Evolutionary conservation across 2,113 vertebrate genomes (phyloP), one percentile per base, ranked within the genome.

Genomic region (Misgurnus mizolepis): DNA sequence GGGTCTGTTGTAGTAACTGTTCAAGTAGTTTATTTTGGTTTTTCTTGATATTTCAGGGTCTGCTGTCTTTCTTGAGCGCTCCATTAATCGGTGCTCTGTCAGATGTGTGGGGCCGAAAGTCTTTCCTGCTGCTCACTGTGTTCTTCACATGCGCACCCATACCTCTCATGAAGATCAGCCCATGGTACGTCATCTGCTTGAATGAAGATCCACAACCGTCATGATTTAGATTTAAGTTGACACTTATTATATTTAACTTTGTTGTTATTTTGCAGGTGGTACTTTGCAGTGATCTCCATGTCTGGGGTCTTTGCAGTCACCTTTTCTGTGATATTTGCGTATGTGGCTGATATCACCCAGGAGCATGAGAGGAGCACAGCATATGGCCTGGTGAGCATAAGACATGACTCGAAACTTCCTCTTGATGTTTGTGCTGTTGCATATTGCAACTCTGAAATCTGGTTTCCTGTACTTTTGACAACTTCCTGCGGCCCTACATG

Each of bases 121-220:
- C 97, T 74, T 99, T 99, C 90, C 94, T 99, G 88, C 95, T 99
- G 27, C 93, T 95, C 82, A 99, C 97, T 0, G 97, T 99, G 85
- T 98, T 99, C 91, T 99, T 99, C 90, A 99, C 97, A 0, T 98
- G 97, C 69, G 96, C 97, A 0, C 97, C 97, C 55, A 98, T 98
- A 84, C 97, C 97, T 17, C 93, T 98, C 76, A 96, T 99, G 95
- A 96, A 94, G 93, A 96, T 99, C 91, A 99, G 94, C 85, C 96
- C 97, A 0, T 98, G 97, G 97, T 99, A 86, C 94, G 95, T 40
- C 0, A 9, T 12, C 34, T 8, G 9, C 12, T 39, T 49, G 27
- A 65, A 72, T 2, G 15, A 17, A 56, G 53, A 56, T 17, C 53
- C 14, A 17, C 6, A 6, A 6, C 14, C 12, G 14, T 17, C 12